These are phyloP conservation scores for Sphaerophoria taeniata DNA, from an alignment of 2,888 invertebrate species.

Conservation along the genomic window DNA sequence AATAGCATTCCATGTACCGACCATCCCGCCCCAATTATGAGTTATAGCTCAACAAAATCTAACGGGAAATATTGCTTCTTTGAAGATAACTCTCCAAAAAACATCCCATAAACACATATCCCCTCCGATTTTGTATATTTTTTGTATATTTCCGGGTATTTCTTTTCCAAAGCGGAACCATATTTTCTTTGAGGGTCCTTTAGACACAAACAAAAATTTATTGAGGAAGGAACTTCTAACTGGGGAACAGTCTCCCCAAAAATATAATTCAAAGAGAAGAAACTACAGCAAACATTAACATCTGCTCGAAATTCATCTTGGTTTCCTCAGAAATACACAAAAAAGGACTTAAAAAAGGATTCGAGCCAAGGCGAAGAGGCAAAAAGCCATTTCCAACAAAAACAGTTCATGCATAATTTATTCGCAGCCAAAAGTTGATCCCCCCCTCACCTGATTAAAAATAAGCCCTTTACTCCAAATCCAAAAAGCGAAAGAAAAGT, in stretches of 20 bases:
- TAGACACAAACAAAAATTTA: background rate
- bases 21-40: background rate
- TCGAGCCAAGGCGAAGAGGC: constrained; percentile 35
- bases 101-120: constrained; percentile 36
- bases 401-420: constrained; percentile 74
- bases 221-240: background rate
- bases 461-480: constrained; percentile 52
- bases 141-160: background rate
- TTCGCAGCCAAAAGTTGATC: constrained; percentile 73
- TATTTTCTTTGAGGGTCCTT: background rate
- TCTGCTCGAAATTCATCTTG: constrained; percentile 61
- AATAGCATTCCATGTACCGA: constrained; percentile 20
- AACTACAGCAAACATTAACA: constrained; percentile 59
- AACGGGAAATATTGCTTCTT: constrained; percentile 19
- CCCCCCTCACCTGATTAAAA: constrained; percentile 74
- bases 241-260: background rate
- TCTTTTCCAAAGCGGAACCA: constrained; percentile 1
- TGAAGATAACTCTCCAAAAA: constrained; percentile 12
- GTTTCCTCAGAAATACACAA: background rate
- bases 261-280: constrained; percentile 38
- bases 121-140: background rate
- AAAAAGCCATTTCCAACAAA: constrained; percentile 58
- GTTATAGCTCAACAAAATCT: background rate
- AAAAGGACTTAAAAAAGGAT: constrained; percentile 19
- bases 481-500: background rate